A percentile compares a stretch with the other conserved stretches of the same genome.
phyloP scores from a whole-genome alignment of 2,888 invertebrate species.

The Hyposoter dolosus region DNA sequence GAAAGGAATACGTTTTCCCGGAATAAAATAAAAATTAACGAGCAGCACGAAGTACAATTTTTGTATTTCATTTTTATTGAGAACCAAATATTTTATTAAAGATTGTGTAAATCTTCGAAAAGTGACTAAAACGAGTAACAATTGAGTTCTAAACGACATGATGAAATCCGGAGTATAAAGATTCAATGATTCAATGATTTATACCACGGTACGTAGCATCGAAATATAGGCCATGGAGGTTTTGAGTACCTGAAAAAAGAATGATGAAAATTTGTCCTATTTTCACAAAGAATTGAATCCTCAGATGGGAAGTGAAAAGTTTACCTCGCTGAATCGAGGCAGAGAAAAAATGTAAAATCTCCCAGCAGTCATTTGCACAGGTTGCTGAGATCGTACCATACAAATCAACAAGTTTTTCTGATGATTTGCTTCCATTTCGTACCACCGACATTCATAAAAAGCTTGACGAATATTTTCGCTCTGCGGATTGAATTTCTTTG shows the following conservation, averaged over 20 bases:
- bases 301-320: background rate
- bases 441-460: constrained; percentile 87
- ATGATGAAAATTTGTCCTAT: background rate
- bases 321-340: constrained; percentile 85
- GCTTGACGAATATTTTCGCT: constrained; percentile 85
- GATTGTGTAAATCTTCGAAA: background rate
- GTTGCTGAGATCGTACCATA: constrained; percentile 86
- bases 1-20: no score
- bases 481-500: constrained; percentile 49
- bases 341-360: constrained; percentile 86
- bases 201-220: constrained; percentile 8
- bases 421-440: constrained; percentile 85
- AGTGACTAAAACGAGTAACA: background rate
- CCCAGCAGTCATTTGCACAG: constrained; percentile 86
- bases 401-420: constrained; percentile 85
- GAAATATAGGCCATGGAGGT: constrained; percentile 23
- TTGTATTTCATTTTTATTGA: background rate
- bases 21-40: no score
- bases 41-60: no score
- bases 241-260: constrained; percentile 7
- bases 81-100: background rate
- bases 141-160: no score
- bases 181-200: background rate
- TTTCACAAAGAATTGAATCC: background rate
- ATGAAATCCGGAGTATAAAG: background rate